Conservation (phyloP, 1,140 invertebrate species). For the Rhagoletis pomonella region DNA sequence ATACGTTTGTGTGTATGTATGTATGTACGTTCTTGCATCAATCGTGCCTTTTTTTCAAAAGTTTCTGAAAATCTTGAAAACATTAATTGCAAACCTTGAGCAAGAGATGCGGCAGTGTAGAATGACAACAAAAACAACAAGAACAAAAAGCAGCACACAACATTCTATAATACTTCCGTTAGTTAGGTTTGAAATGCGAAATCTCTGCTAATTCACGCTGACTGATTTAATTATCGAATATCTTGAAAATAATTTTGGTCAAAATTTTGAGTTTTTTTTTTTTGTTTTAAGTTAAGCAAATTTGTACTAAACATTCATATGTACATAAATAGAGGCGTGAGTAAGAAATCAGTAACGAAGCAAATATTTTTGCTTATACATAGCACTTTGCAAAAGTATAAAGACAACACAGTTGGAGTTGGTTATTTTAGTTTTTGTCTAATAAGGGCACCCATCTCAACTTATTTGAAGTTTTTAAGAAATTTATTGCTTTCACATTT, state of each 20-base stretch:
- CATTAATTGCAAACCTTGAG: slow-evolving; percentile 47
- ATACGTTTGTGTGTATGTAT: background rate
- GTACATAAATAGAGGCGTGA: too few species aligned
- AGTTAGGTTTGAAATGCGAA: slow-evolving; percentile 18
- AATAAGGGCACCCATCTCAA: too few species aligned
- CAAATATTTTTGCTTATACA: too few species aligned
- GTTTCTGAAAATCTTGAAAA: slow-evolving; percentile 42
- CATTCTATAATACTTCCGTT: slow-evolving; percentile 44
- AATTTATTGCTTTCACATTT: too few species aligned
- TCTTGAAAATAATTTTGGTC: background rate
- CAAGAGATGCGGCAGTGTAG: background rate
- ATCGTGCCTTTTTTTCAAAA: background rate
- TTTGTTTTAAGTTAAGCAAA: too few species aligned
- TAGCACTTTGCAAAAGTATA: too few species aligned
- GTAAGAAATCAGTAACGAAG: too few species aligned
- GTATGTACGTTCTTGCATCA: slow-evolving; percentile 16
- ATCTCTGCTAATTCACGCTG: background rate
- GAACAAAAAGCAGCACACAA: slow-evolving; percentile 23
- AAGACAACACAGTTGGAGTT: too few species aligned
- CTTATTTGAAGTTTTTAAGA: too few species aligned
- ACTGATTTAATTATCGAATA: background rate
- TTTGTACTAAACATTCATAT: too few species aligned
- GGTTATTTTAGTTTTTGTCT: too few species aligned
- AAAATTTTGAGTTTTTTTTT: background rate
- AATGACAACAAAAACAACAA: background rate